Percentiles rank a stretch among this genome's conserved stretches.
Evolutionary conservation across 2,888 invertebrate species (phyloP).

Genomic region (Standfussiana lucernea): DNA sequence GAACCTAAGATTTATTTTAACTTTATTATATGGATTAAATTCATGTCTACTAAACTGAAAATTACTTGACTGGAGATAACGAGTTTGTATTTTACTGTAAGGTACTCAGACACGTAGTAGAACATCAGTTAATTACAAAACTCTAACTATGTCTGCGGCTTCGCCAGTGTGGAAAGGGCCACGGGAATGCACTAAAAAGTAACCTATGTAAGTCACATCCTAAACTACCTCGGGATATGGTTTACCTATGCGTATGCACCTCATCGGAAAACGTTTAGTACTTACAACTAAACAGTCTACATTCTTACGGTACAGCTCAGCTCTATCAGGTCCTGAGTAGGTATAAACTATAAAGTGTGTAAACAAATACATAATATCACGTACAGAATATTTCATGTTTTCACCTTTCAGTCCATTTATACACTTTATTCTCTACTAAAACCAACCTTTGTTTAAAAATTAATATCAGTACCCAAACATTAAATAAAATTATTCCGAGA

Average conservation of each 20-base stretch:
- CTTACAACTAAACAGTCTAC: not conserved
- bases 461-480: slow-evolving; percentile 5
- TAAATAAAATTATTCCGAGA: slow-evolving; percentile 30
- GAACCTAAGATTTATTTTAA: not conserved
- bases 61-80: not conserved
- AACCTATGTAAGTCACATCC: not conserved
- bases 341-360: not conserved
- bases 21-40: not conserved
- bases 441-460: not conserved
- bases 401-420: not conserved
- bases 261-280: not conserved
- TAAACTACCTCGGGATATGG: not conserved
- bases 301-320: not conserved
- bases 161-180: not conserved
- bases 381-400: not conserved
- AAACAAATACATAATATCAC: not conserved
- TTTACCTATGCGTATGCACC: not conserved
- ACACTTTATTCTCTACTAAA: not conserved
- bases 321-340: not conserved
- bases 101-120: not conserved
- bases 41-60: not conserved
- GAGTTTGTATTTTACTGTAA: not conserved
- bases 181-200: not conserved
- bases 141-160: not conserved
- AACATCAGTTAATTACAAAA: not conserved